Percentiles rank a stretch among this genome's conserved stretches.
Conservation (phyloP, 2,113 vertebrate genomes). For the Thermophis baileyi region DNA sequence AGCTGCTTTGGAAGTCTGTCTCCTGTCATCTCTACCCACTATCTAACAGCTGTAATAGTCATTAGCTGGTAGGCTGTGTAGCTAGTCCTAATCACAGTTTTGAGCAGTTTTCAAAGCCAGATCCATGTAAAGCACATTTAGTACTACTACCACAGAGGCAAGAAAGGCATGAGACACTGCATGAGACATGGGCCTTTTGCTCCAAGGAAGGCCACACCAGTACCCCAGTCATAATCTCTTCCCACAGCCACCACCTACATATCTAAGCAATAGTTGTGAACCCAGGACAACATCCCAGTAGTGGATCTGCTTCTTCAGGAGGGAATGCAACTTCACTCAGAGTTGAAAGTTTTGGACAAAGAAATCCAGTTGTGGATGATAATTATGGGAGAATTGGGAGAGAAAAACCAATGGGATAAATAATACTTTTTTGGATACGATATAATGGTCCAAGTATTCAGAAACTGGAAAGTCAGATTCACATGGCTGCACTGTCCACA, state of each 20-base stretch:
- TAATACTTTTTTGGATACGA: background rate
- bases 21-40: no score
- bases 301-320: background rate
- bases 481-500: background rate
- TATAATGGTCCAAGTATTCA: background rate
- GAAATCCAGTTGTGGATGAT: background rate
- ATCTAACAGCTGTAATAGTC: no score
- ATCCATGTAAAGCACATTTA: background rate
- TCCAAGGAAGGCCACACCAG: background rate
- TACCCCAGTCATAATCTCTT: background rate
- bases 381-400: background rate
- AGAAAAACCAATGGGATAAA: background rate
- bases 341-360: background rate
- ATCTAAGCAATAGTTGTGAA: background rate
- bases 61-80: background rate
- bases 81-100: background rate
- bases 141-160: background rate
- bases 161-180: background rate
- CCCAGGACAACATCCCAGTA: background rate
- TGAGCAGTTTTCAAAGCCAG: background rate
- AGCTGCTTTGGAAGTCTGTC: no score
- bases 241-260: background rate
- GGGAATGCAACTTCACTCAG: background rate
- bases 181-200: background rate
- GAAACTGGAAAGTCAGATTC: background rate